These are phyloP conservation scores for Columbina picui DNA, from an alignment of 2,113 vertebrate genomes.

Conservation along the genomic window DNA sequence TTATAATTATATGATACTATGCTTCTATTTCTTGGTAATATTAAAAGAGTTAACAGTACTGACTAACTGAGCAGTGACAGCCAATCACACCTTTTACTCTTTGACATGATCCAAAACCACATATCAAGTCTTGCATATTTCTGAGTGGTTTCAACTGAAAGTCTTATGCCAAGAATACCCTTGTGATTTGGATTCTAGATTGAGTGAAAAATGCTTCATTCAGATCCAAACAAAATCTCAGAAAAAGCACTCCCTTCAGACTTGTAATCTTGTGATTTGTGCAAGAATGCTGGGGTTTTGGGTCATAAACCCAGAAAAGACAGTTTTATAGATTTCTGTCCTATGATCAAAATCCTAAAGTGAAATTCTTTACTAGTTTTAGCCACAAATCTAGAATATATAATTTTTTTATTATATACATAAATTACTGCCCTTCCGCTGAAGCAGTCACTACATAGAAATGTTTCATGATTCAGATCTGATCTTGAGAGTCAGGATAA, in stretches of 20 bases:
- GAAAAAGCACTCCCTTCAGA: not conserved
- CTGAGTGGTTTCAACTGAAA: conserved; percentile 20
- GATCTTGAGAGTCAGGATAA: not conserved
- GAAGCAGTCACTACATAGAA: not conserved
- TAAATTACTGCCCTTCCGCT: not conserved
- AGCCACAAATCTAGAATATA: not conserved
- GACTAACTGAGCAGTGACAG: not conserved
- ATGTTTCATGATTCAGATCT: not conserved
- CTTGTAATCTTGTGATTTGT: conserved; percentile 47
- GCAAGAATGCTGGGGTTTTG: conserved; percentile 33
- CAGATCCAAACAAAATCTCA: conserved; percentile 52
- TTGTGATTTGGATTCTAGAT: conserved; percentile 49
- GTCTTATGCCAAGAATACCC: conserved; percentile 30
- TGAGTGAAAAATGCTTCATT: conserved; percentile 28
- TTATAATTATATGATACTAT: not conserved
- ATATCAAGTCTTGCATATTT: conserved; percentile 27
- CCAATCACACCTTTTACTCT: conserved; percentile 44
- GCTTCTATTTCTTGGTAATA: not conserved
- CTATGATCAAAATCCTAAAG: not conserved
- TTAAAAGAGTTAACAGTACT: not conserved
- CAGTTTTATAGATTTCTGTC: conserved; percentile 4
- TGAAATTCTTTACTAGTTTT: conserved; percentile 8
- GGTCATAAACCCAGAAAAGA: conserved; percentile 21
- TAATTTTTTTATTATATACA: conserved; percentile 33
- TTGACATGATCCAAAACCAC: conserved; percentile 52